These are phyloP conservation scores for Steatornis caripensis DNA, from an alignment of 2,113 vertebrate genomes.

Conservation along the genomic window DNA sequence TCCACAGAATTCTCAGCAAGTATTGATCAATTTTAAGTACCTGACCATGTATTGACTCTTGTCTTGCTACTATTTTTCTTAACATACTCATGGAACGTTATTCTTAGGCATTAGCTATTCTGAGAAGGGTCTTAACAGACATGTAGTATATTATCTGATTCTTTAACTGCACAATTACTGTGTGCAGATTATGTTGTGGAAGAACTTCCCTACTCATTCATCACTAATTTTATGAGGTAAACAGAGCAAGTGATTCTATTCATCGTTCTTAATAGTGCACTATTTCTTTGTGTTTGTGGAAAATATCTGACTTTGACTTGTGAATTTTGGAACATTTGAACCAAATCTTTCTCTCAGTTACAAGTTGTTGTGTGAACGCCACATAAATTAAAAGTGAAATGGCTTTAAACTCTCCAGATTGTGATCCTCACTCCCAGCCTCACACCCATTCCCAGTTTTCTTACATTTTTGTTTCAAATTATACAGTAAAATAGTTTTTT, in stretches of 20 bases:
- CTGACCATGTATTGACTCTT: neutral
- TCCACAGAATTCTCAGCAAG: neutral
- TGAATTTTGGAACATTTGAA: neutral
- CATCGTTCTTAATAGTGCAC: neutral
- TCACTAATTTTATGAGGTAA: neutral
- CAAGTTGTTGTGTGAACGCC: neutral
- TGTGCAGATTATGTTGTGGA: neutral
- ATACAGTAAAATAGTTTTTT: neutral
- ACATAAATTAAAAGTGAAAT: neutral
- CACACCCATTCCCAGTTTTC: neutral
- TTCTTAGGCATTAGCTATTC: neutral
- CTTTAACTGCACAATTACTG: neutral
- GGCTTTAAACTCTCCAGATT: neutral
- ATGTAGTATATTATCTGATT: neutral
- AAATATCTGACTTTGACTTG: neutral
- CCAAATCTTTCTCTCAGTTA: neutral
- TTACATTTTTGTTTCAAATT: neutral
- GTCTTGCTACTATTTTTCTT: neutral
- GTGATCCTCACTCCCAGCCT: neutral
- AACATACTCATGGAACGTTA: neutral
- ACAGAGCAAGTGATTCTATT: neutral
- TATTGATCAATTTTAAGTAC: neutral
- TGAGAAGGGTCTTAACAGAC: neutral
- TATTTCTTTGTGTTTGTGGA: neutral
- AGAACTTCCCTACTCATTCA: neutral